A percentile compares a stretch with the other conserved stretches of the same genome.
These are phyloP conservation scores for Drosophila melanica DNA, from an alignment of 1,140 invertebrate genomes.

Conservation along the genomic window DNA sequence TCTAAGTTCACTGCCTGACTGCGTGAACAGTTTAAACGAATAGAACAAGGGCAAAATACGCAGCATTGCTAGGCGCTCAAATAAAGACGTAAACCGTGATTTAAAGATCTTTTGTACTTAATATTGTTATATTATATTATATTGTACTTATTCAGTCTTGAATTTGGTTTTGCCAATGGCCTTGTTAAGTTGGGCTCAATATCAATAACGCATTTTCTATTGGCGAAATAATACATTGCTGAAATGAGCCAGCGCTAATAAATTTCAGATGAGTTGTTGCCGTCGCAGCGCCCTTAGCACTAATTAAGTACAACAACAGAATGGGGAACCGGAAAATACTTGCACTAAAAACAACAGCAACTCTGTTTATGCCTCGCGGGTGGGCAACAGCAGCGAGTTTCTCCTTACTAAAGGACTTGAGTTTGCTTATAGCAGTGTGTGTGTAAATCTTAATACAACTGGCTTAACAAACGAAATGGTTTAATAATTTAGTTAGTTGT, in stretches of 20 bases:
- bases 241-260: constrained; percentile 31
- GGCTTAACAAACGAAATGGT: constrained; percentile 64
- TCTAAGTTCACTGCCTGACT: too few relatives aligned
- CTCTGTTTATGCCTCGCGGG: constrained; percentile 27
- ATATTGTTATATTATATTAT: too few relatives aligned
- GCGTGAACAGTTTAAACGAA: too few relatives aligned
- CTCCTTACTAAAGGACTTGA: constrained; percentile 50
- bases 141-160: too few relatives aligned
- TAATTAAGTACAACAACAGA: constrained; percentile 56
- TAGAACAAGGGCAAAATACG: too few relatives aligned
- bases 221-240: too few relatives aligned
- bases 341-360: constrained; percentile 23
- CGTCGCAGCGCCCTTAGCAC: constrained; percentile 26
- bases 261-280: constrained; percentile 28
- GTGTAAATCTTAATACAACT: constrained; percentile 59
- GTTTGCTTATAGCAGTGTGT: constrained; percentile 51
- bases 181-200: constrained; percentile 7
- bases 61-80: too few relatives aligned
- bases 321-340: constrained; percentile 1
- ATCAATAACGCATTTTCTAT: constrained; percentile 54
- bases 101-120: too few relatives aligned
- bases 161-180: too few relatives aligned
- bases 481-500: constrained; percentile 73
- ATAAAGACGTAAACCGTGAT: too few relatives aligned
- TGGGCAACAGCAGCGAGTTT: constrained; percentile 13